Evolutionary conservation across 2,888 invertebrate genomes (phyloP), one percentile per base, ranked within the genome.

Genomic region (Campaea margaritaria): DNA sequence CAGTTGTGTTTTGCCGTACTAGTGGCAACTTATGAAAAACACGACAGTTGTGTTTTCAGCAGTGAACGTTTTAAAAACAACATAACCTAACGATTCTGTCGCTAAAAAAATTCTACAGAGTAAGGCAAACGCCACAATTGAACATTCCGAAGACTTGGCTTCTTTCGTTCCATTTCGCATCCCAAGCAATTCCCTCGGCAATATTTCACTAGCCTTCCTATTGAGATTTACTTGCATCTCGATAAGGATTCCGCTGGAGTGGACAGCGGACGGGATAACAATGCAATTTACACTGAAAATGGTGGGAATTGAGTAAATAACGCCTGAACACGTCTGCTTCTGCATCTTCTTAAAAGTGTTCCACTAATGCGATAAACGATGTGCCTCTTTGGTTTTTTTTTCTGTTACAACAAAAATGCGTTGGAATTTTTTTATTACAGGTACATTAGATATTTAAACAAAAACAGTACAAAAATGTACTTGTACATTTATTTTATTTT

Each of bases 201-300:
- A 85, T 86, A 85, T 83, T 83, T 86, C 80, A 82, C 59, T 74
- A 68, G 49, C 59, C 73, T 74, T 73, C 74, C 71, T 69, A 73
- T 77, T 72, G 74, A 82, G 81, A 86, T 86, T 85, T 80, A 76
- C 79, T 78, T 69, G 74, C 75, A 80, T 80, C 76, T 71, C 77
- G 86, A 88, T 87, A 89, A 81, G 76, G 69, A 61, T 61, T 58
- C 56, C 38, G 61, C 60, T 62, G 64, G 69, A 81, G 79, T 79
- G 81, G 79, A 82, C 82, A 76, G 58, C 56, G 62, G 49, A 58
- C 41, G 68, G 78, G 86, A 87, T 88, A 88, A 85, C 84, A 86
- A 86, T 85, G 83, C 85, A 85, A 88, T 89, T 88, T 87, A 84
- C 82, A 81, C 76, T 65, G 67, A 48, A 39, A 48, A 48, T 50